These are phyloP conservation scores for Typhlomys cinereus DNA, from an alignment of 2,113 vertebrate genomes.

Conservation along the genomic window DNA sequence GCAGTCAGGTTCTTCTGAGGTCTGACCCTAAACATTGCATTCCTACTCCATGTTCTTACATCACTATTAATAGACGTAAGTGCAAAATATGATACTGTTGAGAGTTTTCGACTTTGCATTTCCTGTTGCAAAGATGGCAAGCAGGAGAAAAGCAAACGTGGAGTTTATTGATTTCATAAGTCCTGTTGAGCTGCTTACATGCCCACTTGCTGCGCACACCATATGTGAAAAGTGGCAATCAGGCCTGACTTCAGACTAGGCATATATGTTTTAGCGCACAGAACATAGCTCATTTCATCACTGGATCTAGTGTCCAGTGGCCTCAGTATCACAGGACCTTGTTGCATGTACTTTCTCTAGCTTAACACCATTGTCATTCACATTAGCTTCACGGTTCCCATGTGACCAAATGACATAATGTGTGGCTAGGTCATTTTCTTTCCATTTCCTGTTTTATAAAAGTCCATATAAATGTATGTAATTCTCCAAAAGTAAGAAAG, in stretches of 20 bases:
- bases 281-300: neutral
- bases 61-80: neutral
- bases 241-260: neutral
- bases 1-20: neutral
- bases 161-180: neutral
- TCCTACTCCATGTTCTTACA: neutral
- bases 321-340: too few relatives aligned
- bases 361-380: neutral
- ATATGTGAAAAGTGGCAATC: neutral
- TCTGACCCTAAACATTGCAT: neutral
- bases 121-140: neutral
- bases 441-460: neutral
- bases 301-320: neutral
- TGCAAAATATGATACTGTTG: neutral
- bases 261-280: too few relatives aligned
- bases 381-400: slow-evolving; percentile 3
- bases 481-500: neutral
- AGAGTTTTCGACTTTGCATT: neutral
- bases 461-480: neutral
- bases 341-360: neutral
- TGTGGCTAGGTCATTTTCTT: slow-evolving; percentile 27
- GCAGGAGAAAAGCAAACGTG: neutral
- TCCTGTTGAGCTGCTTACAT: neutral
- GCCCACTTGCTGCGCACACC: neutral
- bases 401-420: neutral